Conservation (phyloP, 1,140 invertebrate species). For the Saccostrea glomerata region DNA sequence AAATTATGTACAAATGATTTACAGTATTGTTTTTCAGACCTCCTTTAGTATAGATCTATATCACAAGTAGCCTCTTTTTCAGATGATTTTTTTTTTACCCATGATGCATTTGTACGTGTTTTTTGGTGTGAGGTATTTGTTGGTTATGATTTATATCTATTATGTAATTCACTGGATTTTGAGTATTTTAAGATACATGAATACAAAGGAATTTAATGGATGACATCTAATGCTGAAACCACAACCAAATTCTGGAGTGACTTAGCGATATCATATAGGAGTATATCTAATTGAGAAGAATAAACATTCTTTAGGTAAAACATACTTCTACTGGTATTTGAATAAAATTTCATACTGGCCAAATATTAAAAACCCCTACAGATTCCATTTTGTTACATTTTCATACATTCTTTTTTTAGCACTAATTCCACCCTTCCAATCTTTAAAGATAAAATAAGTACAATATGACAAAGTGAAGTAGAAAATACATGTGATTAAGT, state of each 20-base stretch:
- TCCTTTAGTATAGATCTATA: background rate
- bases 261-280: background rate
- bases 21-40: conserved; percentile 9
- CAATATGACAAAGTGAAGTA: too few species aligned
- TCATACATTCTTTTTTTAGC: background rate
- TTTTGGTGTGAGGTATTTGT: conserved; percentile 3
- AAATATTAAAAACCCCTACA: background rate
- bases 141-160: conserved; percentile 23
- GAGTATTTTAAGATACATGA: conserved; percentile 14
- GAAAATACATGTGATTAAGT: too few species aligned
- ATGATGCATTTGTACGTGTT: conserved; percentile 11
- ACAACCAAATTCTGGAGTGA: background rate
- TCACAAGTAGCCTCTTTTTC: background rate
- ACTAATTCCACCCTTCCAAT: background rate
- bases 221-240: background rate
- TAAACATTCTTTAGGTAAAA: background rate
- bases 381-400: background rate
- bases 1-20: conserved; percentile 7
- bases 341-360: background rate
- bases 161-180: conserved; percentile 20
- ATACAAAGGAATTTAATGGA: background rate
- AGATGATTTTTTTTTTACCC: background rate
- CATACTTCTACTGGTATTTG: background rate
- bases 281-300: background rate
- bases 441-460: too few species aligned